Evolutionary conservation across 1,140 invertebrate genomes (phyloP).

Genomic region (Saccostrea echinata): DNA sequence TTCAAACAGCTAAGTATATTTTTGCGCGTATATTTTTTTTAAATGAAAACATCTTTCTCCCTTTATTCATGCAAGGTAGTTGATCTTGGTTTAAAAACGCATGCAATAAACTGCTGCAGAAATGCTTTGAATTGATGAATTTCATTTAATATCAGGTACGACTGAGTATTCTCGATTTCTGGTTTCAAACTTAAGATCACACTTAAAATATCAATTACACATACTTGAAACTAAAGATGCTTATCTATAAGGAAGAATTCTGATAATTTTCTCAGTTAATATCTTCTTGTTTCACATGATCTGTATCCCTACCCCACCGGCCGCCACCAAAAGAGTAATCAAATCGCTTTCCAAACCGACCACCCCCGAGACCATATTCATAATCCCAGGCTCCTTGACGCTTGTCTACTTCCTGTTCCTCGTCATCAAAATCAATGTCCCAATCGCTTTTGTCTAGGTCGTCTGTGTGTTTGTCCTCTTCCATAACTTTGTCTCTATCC

Average conservation of each 20-base stretch:
- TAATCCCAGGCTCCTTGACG: slow-evolving; percentile 74
- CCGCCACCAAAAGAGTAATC: slow-evolving; percentile 73
- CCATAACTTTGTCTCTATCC: neutral
- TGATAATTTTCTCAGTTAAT: neutral
- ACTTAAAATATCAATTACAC: neutral
- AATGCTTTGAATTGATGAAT: neutral
- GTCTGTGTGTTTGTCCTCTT: slow-evolving; percentile 3
- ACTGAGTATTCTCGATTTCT: neutral
- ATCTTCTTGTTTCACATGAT: slow-evolving; percentile 69
- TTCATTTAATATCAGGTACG: neutral
- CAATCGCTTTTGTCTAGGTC: neutral
- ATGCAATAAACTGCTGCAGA: too few species aligned
- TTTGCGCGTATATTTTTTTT: too few species aligned
- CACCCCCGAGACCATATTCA: slow-evolving; percentile 76
- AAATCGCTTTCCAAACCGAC: slow-evolving; percentile 73
- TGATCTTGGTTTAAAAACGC: too few species aligned
- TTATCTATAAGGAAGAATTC: neutral
- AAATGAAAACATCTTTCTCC: too few species aligned
- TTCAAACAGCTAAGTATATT: too few species aligned
- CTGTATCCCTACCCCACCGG: slow-evolving; percentile 72
- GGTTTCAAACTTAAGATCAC: neutral
- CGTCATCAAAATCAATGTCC: slow-evolving; percentile 33
- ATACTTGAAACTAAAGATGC: neutral
- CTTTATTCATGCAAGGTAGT: too few species aligned
- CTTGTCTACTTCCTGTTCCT: slow-evolving; percentile 61